Evolutionary conservation across 2,888 invertebrate species (phyloP).

Genomic region (Ormyrus thymus): DNA sequence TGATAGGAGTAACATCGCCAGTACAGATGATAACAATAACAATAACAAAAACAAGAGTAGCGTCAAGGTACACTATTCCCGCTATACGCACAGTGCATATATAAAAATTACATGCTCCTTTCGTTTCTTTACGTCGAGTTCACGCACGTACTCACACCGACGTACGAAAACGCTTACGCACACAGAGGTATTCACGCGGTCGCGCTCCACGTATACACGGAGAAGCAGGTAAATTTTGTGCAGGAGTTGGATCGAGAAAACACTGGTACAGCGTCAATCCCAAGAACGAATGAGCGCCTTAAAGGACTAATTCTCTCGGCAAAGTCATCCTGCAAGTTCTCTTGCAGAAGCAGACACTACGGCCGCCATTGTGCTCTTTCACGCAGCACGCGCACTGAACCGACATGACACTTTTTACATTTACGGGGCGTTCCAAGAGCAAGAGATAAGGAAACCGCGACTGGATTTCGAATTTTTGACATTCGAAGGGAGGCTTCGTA

Average conservation of each 20-base stretch:
- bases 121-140: background rate
- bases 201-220: slow-evolving; percentile 44
- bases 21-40: background rate
- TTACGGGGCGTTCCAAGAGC: background rate
- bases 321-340: background rate
- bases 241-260: background rate
- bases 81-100: background rate
- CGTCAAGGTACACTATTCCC: background rate
- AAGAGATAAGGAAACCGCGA: background rate
- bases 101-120: slow-evolving; percentile 33
- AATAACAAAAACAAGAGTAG: background rate
- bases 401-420: background rate
- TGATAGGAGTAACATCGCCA: background rate
- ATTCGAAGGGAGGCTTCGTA: too few relatives aligned
- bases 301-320: too few relatives aligned
- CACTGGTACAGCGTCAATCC: too few relatives aligned
- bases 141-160: background rate
- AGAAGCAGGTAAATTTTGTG: background rate
- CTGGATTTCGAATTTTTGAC: background rate
- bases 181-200: background rate
- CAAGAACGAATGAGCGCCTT: too few relatives aligned
- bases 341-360: background rate
- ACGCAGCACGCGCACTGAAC: slow-evolving; percentile 10
- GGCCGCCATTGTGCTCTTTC: slow-evolving; percentile 35
- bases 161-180: background rate